Conservation (phyloP, 2,888 invertebrate genomes). For the Drosophila imparisetae region DNA sequence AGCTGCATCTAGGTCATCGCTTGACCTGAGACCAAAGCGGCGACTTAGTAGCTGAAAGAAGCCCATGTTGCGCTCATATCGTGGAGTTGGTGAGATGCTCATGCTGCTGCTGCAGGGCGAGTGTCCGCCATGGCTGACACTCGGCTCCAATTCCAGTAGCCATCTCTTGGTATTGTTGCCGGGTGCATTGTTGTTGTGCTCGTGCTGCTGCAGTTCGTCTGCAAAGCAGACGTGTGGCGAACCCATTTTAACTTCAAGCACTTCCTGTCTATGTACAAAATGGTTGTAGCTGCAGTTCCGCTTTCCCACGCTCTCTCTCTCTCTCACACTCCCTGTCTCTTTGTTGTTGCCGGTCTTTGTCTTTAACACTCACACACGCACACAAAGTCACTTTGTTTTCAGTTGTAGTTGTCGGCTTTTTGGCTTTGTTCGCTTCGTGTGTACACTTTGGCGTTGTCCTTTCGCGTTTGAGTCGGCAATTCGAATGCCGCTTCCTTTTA, state of each 20-base stretch:
- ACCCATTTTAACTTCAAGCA: conserved; percentile 53
- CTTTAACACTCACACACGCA: conserved; percentile 24
- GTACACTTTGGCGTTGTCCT: conserved; percentile 71
- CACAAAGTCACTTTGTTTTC: conserved; percentile 3
- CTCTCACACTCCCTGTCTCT: conserved; percentile 3
- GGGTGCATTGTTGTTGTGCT: conserved; percentile 26
- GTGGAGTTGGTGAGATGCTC: conserved; percentile 86
- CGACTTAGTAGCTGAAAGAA: conserved; percentile 89
- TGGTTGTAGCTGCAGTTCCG: conserved; percentile 22
- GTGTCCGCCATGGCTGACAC: conserved; percentile 16
- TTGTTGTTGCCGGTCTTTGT: conserved; percentile 72
- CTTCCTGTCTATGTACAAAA: conserved; percentile 11
- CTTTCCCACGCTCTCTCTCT: conserved; percentile 18
- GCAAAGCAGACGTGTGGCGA: conserved; percentile 79
- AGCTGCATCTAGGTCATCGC: conserved; percentile 82
- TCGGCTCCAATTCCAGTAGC: conserved; percentile 60
- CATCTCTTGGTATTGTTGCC: conserved; percentile 41
- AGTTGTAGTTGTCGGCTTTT: conserved; percentile 44
- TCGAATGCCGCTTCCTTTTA: conserved; percentile 78
- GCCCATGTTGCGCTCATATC: conserved; percentile 87
- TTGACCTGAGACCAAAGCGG: conserved; percentile 87
- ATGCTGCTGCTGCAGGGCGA: conserved; percentile 80
- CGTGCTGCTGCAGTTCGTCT: conserved; percentile 64
- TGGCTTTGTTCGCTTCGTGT: conserved; percentile 48
- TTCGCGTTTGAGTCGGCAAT: conserved; percentile 81